These are phyloP conservation scores for Martes martes DNA, from an alignment of 2,113 vertebrate genomes.

Conservation along the genomic window DNA sequence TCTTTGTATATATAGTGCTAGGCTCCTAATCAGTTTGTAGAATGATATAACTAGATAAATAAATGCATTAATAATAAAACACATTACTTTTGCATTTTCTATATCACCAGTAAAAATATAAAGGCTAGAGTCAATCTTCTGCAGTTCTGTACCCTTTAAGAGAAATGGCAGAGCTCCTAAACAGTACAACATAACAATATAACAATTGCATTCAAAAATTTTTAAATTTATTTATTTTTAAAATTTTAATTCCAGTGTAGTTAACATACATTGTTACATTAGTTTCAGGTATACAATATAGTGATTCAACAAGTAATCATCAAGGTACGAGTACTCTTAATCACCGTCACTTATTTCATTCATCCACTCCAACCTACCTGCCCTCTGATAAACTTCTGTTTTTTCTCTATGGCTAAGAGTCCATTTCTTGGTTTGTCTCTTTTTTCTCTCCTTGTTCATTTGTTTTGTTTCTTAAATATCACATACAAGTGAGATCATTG, in stretches of 20 bases:
- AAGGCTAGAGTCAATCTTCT: background rate
- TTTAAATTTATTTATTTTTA: background rate
- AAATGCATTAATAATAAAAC: conserved; percentile 6
- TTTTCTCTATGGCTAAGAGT: background rate
- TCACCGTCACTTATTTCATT: background rate
- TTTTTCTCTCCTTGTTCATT: background rate
- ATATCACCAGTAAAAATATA: background rate
- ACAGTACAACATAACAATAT: background rate
- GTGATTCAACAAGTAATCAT: background rate
- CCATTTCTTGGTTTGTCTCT: background rate
- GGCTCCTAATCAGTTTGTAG: background rate
- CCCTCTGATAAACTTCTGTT: background rate
- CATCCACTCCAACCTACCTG: background rate
- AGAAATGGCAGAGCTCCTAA: background rate
- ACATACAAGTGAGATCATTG: background rate
- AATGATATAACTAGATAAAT: background rate
- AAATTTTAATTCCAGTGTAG: background rate
- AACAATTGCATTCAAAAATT: background rate
- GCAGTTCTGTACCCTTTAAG: background rate
- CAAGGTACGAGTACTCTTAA: background rate
- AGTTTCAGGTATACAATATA: background rate
- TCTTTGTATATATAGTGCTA: background rate
- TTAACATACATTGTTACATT: background rate
- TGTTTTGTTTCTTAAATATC: background rate
- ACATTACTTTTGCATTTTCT: conserved; percentile 10